These are phyloP conservation scores for Neotragus moschatus DNA, from an alignment of 2,113 vertebrate species.

Conservation along the genomic window DNA sequence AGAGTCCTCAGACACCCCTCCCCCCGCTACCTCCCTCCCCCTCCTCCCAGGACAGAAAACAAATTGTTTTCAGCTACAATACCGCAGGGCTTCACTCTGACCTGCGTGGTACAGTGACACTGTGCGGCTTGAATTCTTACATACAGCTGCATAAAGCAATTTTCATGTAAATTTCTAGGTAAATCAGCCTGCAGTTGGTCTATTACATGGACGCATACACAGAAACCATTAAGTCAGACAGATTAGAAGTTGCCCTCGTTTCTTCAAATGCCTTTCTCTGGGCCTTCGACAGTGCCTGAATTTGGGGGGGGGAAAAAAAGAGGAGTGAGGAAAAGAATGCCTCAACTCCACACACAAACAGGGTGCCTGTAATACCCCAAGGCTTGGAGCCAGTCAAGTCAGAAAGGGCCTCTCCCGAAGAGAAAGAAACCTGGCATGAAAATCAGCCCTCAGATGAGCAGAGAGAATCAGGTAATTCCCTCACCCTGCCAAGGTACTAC, in stretches of 20 bases:
- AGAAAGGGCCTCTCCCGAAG: not conserved
- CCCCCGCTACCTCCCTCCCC: not conserved
- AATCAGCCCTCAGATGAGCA: slow-evolving; percentile 44
- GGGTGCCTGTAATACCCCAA: fast-evolving
- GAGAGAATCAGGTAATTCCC: not conserved
- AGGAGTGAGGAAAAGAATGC: fast-evolving
- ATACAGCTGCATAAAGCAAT: slow-evolving; percentile 85
- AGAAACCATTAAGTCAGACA: slow-evolving; percentile 76
- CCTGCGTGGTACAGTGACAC: slow-evolving; percentile 76
- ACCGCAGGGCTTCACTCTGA: slow-evolving; percentile 74
- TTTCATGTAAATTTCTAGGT: slow-evolving; percentile 83
- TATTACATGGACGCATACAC: slow-evolving; percentile 76
- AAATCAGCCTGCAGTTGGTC: slow-evolving; percentile 78
- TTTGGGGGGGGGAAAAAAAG: not conserved
- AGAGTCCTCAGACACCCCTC: not conserved
- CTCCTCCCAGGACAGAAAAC: slow-evolving; percentile 53
- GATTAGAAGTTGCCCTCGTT: slow-evolving; percentile 75
- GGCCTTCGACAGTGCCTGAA: not conserved
- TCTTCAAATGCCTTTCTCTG: slow-evolving; percentile 11
- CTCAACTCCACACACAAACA: fast-evolving
- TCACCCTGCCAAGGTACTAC: not conserved
- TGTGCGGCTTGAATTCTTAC: slow-evolving; percentile 81
- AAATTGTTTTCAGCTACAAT: slow-evolving; percentile 77
- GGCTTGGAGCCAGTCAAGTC: not conserved
- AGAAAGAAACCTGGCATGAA: not conserved